Conservation (phyloP, 2,888 invertebrate species). For the Gari tellinella region DNA sequence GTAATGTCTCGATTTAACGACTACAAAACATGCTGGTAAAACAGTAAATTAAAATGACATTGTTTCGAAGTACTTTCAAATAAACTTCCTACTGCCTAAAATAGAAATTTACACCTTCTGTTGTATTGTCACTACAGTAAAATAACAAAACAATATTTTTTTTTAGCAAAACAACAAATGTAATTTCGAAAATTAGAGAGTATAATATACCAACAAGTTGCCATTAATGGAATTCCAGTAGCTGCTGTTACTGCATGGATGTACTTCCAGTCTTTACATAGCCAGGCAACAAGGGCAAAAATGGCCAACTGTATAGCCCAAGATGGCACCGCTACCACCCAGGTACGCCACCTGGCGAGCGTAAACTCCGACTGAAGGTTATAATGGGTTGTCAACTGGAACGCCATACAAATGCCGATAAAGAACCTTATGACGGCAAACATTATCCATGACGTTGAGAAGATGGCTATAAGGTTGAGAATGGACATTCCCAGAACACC, state of each 20-base stretch:
- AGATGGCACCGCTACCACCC: slow-evolving; percentile 59
- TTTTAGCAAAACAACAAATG: no score
- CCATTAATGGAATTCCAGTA: slow-evolving; percentile 55
- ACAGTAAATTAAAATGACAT: no score
- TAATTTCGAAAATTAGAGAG: no score
- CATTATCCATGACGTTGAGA: slow-evolving; percentile 53
- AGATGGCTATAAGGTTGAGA: slow-evolving; percentile 31
- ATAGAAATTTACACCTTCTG: no score
- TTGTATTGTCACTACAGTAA: no score
- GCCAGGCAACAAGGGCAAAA: slow-evolving; percentile 53
- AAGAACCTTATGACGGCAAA: slow-evolving; percentile 54
- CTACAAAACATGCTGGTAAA: no score
- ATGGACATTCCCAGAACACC: slow-evolving; percentile 10
- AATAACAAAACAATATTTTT: no score
- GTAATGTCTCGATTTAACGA: no score
- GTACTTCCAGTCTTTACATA: slow-evolving; percentile 59
- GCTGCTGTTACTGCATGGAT: slow-evolving; percentile 56
- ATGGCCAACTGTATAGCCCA: slow-evolving; percentile 55
- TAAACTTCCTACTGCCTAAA: no score
- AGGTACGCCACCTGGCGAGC: slow-evolving; percentile 55
- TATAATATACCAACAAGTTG: slow-evolving; percentile 62
- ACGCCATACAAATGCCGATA: slow-evolving; percentile 50
- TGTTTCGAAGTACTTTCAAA: no score
- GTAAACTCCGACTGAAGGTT: slow-evolving; percentile 59
- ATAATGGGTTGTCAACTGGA: slow-evolving; percentile 40